phyloP scores from a whole-genome alignment of 2,797 vertebrate genomes.

The Pipistrellus nathusii region DNA sequence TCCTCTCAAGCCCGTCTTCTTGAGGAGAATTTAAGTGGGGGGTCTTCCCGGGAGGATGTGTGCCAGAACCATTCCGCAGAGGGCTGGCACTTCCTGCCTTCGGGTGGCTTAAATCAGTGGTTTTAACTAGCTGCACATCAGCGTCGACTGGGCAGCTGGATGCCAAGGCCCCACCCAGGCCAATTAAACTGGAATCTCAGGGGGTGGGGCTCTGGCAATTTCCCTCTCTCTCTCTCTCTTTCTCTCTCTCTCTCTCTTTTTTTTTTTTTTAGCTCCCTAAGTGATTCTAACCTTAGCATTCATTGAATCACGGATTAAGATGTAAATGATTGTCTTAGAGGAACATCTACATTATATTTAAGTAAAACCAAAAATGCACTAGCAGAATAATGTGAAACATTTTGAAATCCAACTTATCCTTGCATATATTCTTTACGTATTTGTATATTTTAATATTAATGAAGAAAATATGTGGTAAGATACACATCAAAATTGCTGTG shows the following conservation, averaged over 20 bases:
- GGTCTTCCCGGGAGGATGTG: neutral
- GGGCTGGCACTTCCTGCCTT: neutral
- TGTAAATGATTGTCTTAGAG: conserved; percentile 21
- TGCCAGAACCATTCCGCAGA: neutral
- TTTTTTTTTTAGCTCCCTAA: neutral
- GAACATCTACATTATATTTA: neutral
- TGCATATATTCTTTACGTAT: neutral
- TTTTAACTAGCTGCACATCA: neutral
- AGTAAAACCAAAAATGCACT: neutral
- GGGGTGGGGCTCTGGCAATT: no score
- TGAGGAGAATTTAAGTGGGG: neutral
- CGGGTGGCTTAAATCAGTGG: conserved; percentile 14
- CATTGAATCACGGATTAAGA: neutral
- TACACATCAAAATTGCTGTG: neutral
- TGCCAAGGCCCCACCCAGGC: conserved; percentile 45
- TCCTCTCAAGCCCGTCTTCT: neutral
- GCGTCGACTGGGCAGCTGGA: neutral
- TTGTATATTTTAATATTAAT: conserved; percentile 33
- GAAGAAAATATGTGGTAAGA: conserved; percentile 13
- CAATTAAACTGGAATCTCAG: conserved; percentile 56
- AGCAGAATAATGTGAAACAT: conserved; percentile 14
- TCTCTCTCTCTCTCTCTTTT: neutral
- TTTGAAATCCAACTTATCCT: neutral
- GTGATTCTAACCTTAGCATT: neutral
- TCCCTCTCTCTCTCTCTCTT: neutral